Evolutionary conservation across 2,888 invertebrate genomes (phyloP).

Genomic region (Caenorhabditis sinica): DNA sequence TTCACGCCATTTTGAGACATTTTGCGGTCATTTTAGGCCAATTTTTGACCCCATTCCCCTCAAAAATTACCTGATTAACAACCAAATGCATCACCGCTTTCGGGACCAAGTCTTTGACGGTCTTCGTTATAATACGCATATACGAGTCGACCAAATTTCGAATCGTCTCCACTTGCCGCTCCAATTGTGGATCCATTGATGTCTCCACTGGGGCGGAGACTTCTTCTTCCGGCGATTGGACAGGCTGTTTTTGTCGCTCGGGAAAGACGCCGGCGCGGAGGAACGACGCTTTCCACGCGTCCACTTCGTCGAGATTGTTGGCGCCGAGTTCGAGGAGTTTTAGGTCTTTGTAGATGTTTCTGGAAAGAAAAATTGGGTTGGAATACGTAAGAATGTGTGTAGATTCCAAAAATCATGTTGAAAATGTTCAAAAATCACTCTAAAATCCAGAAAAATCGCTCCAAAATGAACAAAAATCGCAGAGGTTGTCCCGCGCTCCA

Average conservation of each 20-base stretch:
- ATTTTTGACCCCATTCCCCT: not conserved
- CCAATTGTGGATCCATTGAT: conserved; percentile 89
- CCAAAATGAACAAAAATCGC: too few species aligned
- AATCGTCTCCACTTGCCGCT: conserved; percentile 96
- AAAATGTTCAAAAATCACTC: too few species aligned
- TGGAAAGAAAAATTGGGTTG: conserved; percentile 14
- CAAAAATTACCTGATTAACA: conserved; percentile 93
- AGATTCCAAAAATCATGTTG: too few species aligned
- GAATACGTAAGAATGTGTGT: not conserved
- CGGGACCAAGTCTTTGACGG: conserved; percentile 97
- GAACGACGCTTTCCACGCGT: conserved; percentile 99
- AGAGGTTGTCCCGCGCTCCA: too few species aligned
- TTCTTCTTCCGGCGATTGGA: conserved; percentile 71
- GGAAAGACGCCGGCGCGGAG: conserved; percentile 99
- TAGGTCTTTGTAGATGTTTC: conserved; percentile 89
- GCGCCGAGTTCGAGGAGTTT: conserved; percentile 98
- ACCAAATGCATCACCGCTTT: conserved; percentile 99
- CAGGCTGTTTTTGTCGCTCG: conserved; percentile 88
- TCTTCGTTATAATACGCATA: conserved; percentile 93
- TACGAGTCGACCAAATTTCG: conserved; percentile 99
- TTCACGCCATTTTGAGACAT: not conserved
- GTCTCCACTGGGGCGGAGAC: conserved; percentile 74
- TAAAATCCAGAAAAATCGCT: too few species aligned
- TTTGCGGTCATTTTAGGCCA: not conserved
- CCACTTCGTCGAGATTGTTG: conserved; percentile 90